Evolutionary conservation across 1,140 invertebrate genomes (phyloP), one percentile per base, ranked within the genome.

Genomic region (Listronotus oregonensis): DNA sequence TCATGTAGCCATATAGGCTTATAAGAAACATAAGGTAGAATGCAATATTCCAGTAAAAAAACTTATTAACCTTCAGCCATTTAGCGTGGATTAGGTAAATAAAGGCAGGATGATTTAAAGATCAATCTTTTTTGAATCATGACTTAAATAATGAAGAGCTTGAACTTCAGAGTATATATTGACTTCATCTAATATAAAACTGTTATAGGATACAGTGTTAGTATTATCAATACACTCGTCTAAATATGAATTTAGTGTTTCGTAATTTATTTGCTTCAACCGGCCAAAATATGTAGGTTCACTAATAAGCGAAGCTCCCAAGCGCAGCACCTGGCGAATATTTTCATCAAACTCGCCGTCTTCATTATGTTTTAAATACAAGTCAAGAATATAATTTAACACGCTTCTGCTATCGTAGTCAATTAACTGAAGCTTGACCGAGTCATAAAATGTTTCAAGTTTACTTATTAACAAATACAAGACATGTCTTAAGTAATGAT

Each of bases 11-110:
- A 51, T 63, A 65, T 7, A 70, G 51, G 37, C 54, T 34, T 3
- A 70, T 6, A 11, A 68, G 46, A 49, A 72, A 68, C 3, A 59
- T 14, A 14, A 31, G n/a, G 40, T 70, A 64, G 37, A 70, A 46
- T 5, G 61, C 34, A 15, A 70, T 56, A 49, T 68, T 63, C 0
- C 63, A 10, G 31, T 72, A 68, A 40, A 70, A 70, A 44, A 66
- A 64, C 40, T 47, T 46, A 1, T 34, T 37, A 37, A 39, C 43
- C 14, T 54, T 56, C 5, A 49, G 18, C 71, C 71, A 72, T 40
- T 68, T 70, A 4, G 44, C 7, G 17, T 63, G 49, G 10, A 70
- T 64, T 17, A 72, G 64, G 14, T 68, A 52, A 42, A 70, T 70
- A 9, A 72, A 31, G 8, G 62, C 56, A 0, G 68, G 65, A 56